Conservation (phyloP, 2,113 vertebrate genomes). For the Myotis brandtii region DNA sequence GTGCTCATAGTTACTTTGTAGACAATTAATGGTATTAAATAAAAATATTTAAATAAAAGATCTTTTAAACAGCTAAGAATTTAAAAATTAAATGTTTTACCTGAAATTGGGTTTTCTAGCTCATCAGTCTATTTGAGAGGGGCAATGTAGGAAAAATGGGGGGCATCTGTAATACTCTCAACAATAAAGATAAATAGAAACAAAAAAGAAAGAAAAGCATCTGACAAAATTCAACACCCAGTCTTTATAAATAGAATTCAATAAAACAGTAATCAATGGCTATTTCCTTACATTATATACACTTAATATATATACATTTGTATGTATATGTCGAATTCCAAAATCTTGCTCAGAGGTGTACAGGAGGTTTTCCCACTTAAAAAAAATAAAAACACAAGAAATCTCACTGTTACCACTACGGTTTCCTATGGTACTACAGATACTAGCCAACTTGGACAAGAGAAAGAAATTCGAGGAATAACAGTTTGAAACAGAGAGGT, state of each 20-base stretch:
- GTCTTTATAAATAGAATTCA: background rate
- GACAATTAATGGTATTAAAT: constrained; percentile 28
- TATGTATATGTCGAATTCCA: background rate
- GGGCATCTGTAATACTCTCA: too few species aligned
- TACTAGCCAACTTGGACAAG: background rate
- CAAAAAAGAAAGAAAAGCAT: background rate
- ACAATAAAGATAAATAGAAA: too few species aligned
- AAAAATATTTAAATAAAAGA: constrained; percentile 24
- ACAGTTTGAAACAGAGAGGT: background rate
- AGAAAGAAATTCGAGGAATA: background rate
- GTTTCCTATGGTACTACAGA: background rate
- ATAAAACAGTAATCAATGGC: background rate
- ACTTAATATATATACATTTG: background rate
- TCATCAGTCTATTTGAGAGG: too few species aligned
- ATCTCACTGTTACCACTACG: background rate
- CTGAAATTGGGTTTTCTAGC: too few species aligned
- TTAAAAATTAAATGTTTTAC: too few species aligned
- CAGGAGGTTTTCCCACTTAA: background rate
- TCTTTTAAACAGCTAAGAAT: too few species aligned
- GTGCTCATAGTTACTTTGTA: background rate
- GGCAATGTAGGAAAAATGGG: too few species aligned
- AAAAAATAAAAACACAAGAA: background rate
- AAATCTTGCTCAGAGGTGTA: background rate
- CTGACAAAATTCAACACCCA: background rate
- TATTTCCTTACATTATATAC: background rate